These are phyloP conservation scores for Anabacerthia variegaticeps DNA, from an alignment of 2,797 vertebrate genomes.

Conservation along the genomic window DNA sequence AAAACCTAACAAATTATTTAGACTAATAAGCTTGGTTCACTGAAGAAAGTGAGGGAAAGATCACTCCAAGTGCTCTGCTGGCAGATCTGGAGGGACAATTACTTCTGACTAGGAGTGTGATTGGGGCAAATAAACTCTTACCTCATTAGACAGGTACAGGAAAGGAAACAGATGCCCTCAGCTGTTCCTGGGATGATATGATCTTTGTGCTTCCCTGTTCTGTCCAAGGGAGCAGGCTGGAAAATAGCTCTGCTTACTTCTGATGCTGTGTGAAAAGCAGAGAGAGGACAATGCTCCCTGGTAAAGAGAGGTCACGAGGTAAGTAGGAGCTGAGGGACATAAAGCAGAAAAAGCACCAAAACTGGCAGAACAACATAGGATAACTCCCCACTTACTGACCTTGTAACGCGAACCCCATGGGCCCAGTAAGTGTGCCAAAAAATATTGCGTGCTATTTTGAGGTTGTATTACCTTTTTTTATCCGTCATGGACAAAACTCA, in stretches of 20 bases:
- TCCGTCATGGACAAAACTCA: background rate
- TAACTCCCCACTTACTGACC: background rate
- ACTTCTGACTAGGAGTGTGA: background rate
- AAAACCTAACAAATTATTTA: background rate
- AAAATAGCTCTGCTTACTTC: background rate
- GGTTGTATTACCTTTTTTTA: background rate
- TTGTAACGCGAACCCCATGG: background rate
- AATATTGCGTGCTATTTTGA: background rate
- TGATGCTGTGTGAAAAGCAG: background rate
- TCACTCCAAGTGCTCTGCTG: background rate
- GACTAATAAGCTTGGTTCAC: background rate
- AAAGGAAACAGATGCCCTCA: fast-evolving
- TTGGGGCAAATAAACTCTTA: background rate
- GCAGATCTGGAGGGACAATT: background rate
- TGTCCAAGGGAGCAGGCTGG: background rate
- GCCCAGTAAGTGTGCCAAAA: background rate
- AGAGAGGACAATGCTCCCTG: background rate
- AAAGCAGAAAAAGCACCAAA: background rate
- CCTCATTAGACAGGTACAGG: fast-evolving
- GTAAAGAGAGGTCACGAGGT: background rate
- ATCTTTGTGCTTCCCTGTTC: background rate
- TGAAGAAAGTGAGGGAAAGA: background rate
- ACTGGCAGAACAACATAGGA: background rate
- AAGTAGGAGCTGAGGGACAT: background rate
- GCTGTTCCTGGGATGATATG: background rate